phyloP scores from a whole-genome alignment of 2,888 invertebrate genomes.

The Ctena decussata region DNA sequence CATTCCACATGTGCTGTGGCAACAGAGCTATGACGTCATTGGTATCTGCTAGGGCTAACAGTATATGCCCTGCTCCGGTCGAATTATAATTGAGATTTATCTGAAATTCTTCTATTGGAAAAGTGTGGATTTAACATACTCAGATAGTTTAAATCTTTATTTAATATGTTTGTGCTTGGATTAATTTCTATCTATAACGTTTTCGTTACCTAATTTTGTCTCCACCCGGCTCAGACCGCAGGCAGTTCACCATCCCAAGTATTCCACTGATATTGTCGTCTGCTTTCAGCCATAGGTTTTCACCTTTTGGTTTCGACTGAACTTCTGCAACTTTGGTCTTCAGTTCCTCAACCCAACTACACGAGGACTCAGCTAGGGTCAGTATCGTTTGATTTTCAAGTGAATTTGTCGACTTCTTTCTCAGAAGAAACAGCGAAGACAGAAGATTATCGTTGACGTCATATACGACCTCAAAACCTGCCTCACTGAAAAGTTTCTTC shows the following conservation, averaged over 20 bases:
- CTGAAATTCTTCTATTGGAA: no score
- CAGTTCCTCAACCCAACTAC: slow-evolving; percentile 92
- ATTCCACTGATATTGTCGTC: slow-evolving; percentile 92
- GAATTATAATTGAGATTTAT: no score
- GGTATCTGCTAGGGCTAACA: no score
- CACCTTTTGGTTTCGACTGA: slow-evolving; percentile 88
- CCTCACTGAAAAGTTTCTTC: slow-evolving; percentile 71
- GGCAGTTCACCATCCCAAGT: slow-evolving; percentile 96
- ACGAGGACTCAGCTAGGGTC: slow-evolving; percentile 51
- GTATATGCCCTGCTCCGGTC: no score
- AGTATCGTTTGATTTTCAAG: slow-evolving; percentile 56
- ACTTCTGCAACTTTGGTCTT: slow-evolving; percentile 92
- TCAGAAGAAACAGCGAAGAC: slow-evolving; percentile 89
- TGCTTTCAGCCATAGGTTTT: slow-evolving; percentile 89
- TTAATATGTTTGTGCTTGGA: no score
- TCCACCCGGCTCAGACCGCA: slow-evolving; percentile 95
- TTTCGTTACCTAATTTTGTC: slow-evolving; percentile 91
- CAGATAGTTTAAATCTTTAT: no score
- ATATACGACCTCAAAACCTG: slow-evolving; percentile 89
- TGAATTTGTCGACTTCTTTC: slow-evolving; percentile 87
- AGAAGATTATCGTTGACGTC: slow-evolving; percentile 90
- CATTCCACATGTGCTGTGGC: no score
- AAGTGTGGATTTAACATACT: no score
- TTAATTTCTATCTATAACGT: no score
- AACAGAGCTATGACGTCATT: no score